Evolutionary conservation across 2,888 invertebrate species (phyloP), one percentile per base, ranked within the genome.

Genomic region (Halictus ligatus): DNA sequence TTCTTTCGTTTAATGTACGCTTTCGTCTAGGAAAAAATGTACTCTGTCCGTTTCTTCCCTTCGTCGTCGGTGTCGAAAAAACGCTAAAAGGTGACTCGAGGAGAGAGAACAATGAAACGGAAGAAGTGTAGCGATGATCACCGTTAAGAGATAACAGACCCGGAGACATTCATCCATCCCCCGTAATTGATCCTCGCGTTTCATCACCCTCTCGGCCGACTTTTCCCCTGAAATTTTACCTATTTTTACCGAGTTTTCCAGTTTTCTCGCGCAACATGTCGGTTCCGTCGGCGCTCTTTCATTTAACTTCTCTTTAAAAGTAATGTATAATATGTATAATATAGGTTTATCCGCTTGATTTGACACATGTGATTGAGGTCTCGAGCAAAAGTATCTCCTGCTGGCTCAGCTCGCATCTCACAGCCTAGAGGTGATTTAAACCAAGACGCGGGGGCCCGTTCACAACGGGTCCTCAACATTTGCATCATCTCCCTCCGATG

Each of bases 301-400:
- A n/a, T 72, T 60, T 71, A 18, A 18, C 18, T n/a, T 29, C 18
- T 46, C 54, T 60, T 85, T 84, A 78, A 84, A 84, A 85, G 76
- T 85, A 67, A 84, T 76, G 72, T 80, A 43, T 76, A 69, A 67
- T 73, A 76, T 77, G 54, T 75, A 64, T 80, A 67, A 35, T 67
- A 77, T 80, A 77, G 80, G 69, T 69, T 40, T 85, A 78, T 86
- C 92, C 92, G 93, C 89, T 93, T 94, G 93, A 94, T 94, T 94
- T 94, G 94, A 94, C 94, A 94, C 94, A 94, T 93, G 93, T 93
- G 94, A 94, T 94, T 94, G 94, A 94, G 94, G 94, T 94, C 92
- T 94, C 93, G 94, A 94, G 94, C 94, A 94, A 35, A 35, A 94
- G 91, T 93, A 91, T 91, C 90, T 35, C 92, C 92, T 90, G 93